Percentiles rank a stretch among this genome's conserved stretches.
Evolutionary conservation across 2,797 vertebrate species (phyloP).

Genomic region (Enteromius paludinosus): DNA sequence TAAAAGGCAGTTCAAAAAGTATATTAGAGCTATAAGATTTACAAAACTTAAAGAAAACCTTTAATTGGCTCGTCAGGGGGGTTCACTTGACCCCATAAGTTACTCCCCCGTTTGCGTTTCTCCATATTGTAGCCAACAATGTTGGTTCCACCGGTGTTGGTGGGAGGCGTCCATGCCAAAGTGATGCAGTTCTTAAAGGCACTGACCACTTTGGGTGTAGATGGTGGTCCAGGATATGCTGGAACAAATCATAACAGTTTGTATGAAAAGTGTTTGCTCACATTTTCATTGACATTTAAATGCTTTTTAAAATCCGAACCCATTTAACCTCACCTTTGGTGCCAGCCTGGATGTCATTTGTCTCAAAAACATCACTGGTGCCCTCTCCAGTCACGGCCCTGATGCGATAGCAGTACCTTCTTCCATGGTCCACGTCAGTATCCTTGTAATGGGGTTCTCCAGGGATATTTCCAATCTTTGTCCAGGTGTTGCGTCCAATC

Average conservation of each 20-base stretch:
- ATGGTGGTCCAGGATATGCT: slow-evolving; percentile 84
- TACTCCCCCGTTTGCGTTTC: slow-evolving; percentile 86
- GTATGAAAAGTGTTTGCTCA: neutral
- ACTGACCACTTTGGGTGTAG: slow-evolving; percentile 78
- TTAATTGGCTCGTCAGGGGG: slow-evolving; percentile 69
- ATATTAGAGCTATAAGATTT: neutral
- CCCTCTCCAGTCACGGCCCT: slow-evolving; percentile 82
- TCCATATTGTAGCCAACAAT: slow-evolving; percentile 85
- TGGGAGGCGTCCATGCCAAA: slow-evolving; percentile 81
- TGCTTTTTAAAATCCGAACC: neutral
- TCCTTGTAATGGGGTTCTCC: slow-evolving; percentile 81
- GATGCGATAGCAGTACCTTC: slow-evolving; percentile 87
- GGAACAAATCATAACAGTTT: neutral
- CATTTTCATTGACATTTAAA: neutral
- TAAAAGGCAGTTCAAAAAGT: neutral
- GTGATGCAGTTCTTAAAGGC: slow-evolving; percentile 82
- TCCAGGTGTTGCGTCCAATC: slow-evolving; percentile 84
- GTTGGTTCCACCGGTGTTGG: slow-evolving; percentile 78
- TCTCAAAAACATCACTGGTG: slow-evolving; percentile 82
- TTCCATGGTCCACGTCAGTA: slow-evolving; percentile 81
- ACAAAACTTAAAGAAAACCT: slow-evolving; percentile 68
- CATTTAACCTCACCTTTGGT: slow-evolving; percentile 80
- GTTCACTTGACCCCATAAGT: slow-evolving; percentile 81
- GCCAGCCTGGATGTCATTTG: slow-evolving; percentile 83
- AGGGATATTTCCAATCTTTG: slow-evolving; percentile 80